These are phyloP conservation scores for Camponotus floridanus DNA, from an alignment of 1,140 invertebrate genomes.

Conservation along the genomic window DNA sequence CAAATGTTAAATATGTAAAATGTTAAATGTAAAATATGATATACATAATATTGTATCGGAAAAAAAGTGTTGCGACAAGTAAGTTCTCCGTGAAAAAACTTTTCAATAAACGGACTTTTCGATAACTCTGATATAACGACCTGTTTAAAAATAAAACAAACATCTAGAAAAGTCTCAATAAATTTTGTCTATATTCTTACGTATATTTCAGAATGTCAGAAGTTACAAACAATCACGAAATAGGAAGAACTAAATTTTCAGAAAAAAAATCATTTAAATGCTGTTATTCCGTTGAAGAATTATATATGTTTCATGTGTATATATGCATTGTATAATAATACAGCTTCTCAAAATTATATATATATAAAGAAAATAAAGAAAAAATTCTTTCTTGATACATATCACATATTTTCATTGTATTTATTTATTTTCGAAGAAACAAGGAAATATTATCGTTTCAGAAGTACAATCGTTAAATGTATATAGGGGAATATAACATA, in stretches of 20 bases:
- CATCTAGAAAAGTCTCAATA: slow-evolving; percentile 18
- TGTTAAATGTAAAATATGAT: neutral
- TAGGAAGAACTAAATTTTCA: slow-evolving; percentile 18
- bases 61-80: neutral
- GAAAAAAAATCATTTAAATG: neutral
- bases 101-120: neutral
- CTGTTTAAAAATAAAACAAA: neutral
- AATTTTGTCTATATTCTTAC: neutral
- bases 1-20: no score
- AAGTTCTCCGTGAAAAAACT: neutral
- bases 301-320: neutral
- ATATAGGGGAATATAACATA: neutral
- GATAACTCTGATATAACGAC: neutral
- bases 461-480: neutral
- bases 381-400: neutral
- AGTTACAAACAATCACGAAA: slow-evolving; percentile 35
- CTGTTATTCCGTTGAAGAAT: slow-evolving; percentile 15
- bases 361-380: neutral
- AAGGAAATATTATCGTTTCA: slow-evolving; percentile 1
- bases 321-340: neutral
- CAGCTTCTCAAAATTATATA: neutral
- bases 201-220: slow-evolving; percentile 25
- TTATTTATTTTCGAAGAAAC: slow-evolving; percentile 7
- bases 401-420: neutral
- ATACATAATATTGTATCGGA: neutral